Evolutionary conservation across 2,797 vertebrate genomes (phyloP).

Genomic region (Diglossa cyanea): DNA sequence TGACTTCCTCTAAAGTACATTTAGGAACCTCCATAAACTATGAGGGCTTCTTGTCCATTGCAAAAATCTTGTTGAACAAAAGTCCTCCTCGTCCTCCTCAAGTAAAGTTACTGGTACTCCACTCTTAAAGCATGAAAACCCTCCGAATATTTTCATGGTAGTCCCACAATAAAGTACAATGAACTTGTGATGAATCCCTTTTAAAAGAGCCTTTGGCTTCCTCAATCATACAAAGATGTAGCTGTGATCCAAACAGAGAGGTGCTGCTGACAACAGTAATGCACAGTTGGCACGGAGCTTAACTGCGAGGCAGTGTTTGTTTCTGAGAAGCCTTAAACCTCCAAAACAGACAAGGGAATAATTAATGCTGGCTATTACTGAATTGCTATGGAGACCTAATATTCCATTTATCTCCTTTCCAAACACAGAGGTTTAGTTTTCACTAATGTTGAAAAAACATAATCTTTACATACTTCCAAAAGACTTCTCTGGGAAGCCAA

Average conservation of each 20-base stretch:
- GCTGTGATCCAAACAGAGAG: background rate
- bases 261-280: background rate
- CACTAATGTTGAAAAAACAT: background rate
- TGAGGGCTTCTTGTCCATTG: background rate
- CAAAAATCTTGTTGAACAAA: background rate
- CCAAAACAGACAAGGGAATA: background rate
- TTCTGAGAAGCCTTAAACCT: background rate
- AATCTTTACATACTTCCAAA: background rate
- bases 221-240: background rate
- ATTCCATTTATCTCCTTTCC: background rate
- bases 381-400: background rate
- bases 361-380: background rate
- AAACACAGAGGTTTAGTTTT: background rate
- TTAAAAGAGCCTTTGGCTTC: background rate
- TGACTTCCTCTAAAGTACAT: background rate
- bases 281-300: background rate
- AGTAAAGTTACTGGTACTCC: background rate
- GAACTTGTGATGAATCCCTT: background rate
- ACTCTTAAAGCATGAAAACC: background rate
- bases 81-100: background rate
- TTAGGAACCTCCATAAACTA: background rate
- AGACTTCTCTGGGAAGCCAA: background rate
- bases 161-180: background rate
- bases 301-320: rapidly evolving
- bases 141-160: background rate